Evolutionary conservation across 2,888 invertebrate genomes (phyloP).

Genomic region (Ochropacha duplaris): DNA sequence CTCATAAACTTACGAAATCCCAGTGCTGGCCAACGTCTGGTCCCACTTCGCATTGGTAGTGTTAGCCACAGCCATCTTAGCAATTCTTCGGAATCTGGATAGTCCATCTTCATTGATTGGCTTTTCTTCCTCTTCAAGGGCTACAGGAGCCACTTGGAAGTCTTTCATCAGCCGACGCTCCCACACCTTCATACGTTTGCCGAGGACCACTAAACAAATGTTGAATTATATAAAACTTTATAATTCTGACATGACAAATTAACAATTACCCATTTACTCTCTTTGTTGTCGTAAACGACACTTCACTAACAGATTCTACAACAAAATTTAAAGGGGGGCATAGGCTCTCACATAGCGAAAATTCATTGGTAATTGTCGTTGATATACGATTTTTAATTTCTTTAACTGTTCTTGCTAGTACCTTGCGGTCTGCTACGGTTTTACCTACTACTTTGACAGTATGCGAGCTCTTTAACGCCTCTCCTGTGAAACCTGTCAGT

Average conservation of each 20-base stretch:
- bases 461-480: not conserved
- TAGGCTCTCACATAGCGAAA: no score
- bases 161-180: slow-evolving; percentile 94
- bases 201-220: slow-evolving; percentile 83
- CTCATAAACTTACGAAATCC: slow-evolving; percentile 75
- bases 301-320: no score
- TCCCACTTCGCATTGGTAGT: slow-evolving; percentile 90
- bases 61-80: slow-evolving; percentile 87
- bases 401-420: no score
- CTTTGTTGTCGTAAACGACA: no score
- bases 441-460: no score
- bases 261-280: no score
- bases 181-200: slow-evolving; percentile 92
- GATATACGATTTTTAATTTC: no score
- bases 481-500: no score
- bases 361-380: no score
- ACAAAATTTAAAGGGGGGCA: no score
- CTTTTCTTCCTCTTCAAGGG: slow-evolving; percentile 83
- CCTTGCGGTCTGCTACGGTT: no score
- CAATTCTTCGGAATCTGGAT: slow-evolving; percentile 88
- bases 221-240: not conserved
- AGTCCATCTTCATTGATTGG: slow-evolving; percentile 82
- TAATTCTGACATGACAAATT: no score
- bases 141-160: slow-evolving; percentile 91
- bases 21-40: slow-evolving; percentile 85